A percentile compares a stretch with the other conserved stretches of the same genome.
These are phyloP conservation scores for Siphlonurus alternatus DNA, from an alignment of 2,888 invertebrate species.

Conservation along the genomic window DNA sequence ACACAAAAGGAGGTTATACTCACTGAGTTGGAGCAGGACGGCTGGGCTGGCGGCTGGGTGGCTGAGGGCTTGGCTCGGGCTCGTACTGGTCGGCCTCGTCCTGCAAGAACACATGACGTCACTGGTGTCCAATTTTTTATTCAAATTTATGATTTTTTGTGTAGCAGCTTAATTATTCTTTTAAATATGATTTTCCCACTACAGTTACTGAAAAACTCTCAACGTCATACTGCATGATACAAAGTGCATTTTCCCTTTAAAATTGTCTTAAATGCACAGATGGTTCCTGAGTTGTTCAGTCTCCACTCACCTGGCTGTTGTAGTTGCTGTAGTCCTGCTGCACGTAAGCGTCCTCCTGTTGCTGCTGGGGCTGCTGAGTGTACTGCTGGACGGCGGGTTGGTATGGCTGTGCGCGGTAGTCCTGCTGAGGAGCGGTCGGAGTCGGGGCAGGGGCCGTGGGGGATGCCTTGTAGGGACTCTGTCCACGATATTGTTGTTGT, in stretches of 20 bases:
- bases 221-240: no score
- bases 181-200: no score
- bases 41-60: background rate
- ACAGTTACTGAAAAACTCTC: no score
- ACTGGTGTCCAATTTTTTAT: background rate
- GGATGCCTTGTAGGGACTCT: background rate
- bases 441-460: background rate
- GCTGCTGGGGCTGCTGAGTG: slow-evolving; percentile 7
- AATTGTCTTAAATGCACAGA: no score
- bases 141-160: no score
- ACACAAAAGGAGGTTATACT: background rate
- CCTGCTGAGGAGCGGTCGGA: background rate
- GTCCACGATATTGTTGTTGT: background rate
- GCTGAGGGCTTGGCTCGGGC: background rate
- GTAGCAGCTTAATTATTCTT: no score
- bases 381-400: background rate
- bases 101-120: background rate
- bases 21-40: background rate
- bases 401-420: background rate
- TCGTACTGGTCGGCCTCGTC: background rate
- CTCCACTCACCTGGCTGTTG: background rate
- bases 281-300: no score
- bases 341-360: slow-evolving; percentile 17
- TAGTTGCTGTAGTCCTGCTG: slow-evolving; percentile 18
- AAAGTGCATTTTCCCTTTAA: no score